Base-by-base conservation (phyloP, 1,140 invertebrate genomes). In the Pectinophora gossypiella region DNA sequence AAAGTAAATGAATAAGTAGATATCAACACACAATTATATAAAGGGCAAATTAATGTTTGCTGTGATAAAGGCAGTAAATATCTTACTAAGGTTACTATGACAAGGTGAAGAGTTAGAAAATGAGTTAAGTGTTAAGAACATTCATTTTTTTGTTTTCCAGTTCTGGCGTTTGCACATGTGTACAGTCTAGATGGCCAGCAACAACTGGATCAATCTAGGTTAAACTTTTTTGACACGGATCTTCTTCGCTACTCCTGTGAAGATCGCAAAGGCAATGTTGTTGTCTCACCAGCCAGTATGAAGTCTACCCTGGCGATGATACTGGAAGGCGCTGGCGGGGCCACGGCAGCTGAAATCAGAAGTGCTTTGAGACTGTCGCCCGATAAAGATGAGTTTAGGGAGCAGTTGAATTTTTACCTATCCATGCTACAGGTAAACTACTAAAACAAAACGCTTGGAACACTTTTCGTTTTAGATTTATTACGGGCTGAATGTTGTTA, bases 201-300 rank as follows among this genome's bases (percentile, higher is more conserved):
- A 19, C 35, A 59, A 22, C n/a, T n/a, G n/a, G 62, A 68, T 19
- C 65, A 69, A 20, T 61, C 89, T 16, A 76, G 90, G 4, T 80
- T 90, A 16, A 89, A 90, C 69, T 90, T 87, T 55, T 91, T 92
- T 66, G 90, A 90, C 56, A 83, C 85, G 2, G 89, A 90, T 44
- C 78, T 91, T 2, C 65, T 90, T 0, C 56, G 66, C n/a, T 74
- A 72, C 47, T 58, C 70, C 0, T 72, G 76, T 12, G 76, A 85
- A 51, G 68, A 74, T 12, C 9, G 61, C n/a, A 43, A 12, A 13
- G 90, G 89, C 13, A 94, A 94, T 74, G 73, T 93, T 13, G 88
- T 94, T 60, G 65, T 93, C 4, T 93, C 93, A 7, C 92, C 94
- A 4, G 88, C 90, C 18, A 94, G 92, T 72, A 89, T 94, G 18